Evolutionary conservation across 2,113 vertebrate species (phyloP).

Genomic region (Aythya baeri): DNA sequence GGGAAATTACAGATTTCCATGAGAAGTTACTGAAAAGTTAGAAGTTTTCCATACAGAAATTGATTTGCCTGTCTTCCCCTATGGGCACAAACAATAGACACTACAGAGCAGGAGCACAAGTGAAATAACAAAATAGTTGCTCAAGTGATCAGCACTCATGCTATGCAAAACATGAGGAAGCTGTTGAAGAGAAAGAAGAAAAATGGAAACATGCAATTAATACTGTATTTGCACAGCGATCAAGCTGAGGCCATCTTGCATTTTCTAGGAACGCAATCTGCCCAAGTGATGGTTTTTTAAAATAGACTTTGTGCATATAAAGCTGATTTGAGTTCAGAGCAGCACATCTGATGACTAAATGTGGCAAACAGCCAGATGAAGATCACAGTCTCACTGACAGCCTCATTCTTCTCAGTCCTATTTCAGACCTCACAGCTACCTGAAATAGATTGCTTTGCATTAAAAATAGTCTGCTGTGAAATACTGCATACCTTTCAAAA

Average conservation of each 20-base stretch:
- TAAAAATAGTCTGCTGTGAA: neutral
- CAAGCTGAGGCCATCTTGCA: neutral
- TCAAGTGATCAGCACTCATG: neutral
- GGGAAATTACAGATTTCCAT: neutral
- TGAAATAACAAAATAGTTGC: neutral
- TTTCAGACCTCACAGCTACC: constrained; percentile 23
- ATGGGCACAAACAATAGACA: neutral
- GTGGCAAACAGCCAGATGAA: constrained; percentile 16
- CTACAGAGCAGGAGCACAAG: neutral
- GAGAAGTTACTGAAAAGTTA: neutral
- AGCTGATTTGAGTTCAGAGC: neutral
- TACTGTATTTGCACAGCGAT: neutral
- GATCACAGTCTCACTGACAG: neutral
- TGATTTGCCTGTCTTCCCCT: neutral
- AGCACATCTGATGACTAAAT: neutral
- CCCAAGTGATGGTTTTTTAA: neutral
- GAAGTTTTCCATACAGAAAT: neutral
- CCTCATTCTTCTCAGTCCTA: constrained; percentile 21
- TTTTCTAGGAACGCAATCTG: neutral
- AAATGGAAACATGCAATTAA: neutral
- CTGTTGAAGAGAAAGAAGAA: neutral
- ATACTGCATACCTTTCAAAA: neutral
- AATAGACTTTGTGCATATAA: neutral
- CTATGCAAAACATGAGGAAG: neutral
- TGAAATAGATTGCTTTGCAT: neutral